Evolutionary conservation across 2,888 invertebrate genomes (phyloP), one percentile per base, ranked within the genome.

Genomic region (Chrysomela aeneicollis): DNA sequence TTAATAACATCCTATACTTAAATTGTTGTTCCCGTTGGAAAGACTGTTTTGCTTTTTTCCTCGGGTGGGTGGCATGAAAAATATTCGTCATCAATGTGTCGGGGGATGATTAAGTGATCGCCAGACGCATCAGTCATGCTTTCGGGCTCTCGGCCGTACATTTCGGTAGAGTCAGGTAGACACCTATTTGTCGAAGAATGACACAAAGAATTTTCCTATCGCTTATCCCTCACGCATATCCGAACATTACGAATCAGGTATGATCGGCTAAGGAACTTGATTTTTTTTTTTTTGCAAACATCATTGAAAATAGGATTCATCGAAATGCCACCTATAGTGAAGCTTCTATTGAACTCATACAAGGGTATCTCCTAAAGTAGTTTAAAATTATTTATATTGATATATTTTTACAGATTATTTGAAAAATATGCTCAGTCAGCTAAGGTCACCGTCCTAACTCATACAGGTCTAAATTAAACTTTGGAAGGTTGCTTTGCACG

Each of bases 1-100:
- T 67, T 67, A 67, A 63, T 64, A 67, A 59, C 67, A 61, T 67
- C 63, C 67, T 63, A n/a, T n/a, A 67, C 63, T 67, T 59, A 67
- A 63, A 64, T 59, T 61, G 46, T 57, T 57, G 46, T 42, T 35
- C 42, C 42, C 12, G 15, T 42, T 42, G 42, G 8, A 42, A 6
- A 42, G 42, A 15, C n/a, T 42, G 15, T 42, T 42, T 42, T 42
- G 42, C 4, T 35, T 35, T 42, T 42, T 15, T 15, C 6, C 3
- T 42, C 4, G 10, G 42, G 42, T 42, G 42, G 15, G 42, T 42
- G 42, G 42, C 15, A 42, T 42, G 46, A 30, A 46, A 46, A 57
- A 57, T 57, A 22, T 46, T 57, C 9, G 37, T 21, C 22, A 46
- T 37, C 42, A 15, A 42, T 22, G 32, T 53, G 42, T 55, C 42